Conservation (phyloP, 1,140 invertebrate genomes). For the Zaprionus ornatus region DNA sequence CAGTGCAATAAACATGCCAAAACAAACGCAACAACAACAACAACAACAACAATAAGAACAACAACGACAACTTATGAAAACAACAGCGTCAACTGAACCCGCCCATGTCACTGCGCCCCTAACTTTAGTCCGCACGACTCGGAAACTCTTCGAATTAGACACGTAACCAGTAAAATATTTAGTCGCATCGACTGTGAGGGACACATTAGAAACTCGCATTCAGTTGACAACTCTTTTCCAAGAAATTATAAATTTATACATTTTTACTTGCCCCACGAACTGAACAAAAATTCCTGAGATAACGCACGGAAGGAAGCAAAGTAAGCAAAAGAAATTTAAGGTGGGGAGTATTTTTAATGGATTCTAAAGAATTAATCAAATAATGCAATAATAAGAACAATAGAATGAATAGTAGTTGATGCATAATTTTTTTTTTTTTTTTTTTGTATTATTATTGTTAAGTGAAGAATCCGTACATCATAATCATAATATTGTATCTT, state of each 20-base stretch:
- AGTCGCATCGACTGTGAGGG: slow-evolving; percentile 30
- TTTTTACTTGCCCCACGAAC: not conserved
- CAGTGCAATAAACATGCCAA: slow-evolving; percentile 81
- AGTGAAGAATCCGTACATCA: no score
- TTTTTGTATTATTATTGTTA: no score
- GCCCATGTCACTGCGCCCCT: slow-evolving; percentile 28
- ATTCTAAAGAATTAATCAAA: no score
- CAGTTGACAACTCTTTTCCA: slow-evolving; percentile 42
- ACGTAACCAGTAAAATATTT: slow-evolving; percentile 67
- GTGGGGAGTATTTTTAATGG: not conserved
- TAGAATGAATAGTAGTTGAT: no score
- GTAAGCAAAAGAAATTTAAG: not conserved
- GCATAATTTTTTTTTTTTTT: no score
- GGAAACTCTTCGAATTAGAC: slow-evolving; percentile 49
- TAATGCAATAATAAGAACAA: no score
- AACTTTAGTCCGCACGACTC: not conserved
- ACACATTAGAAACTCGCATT: slow-evolving; percentile 24
- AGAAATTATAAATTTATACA: slow-evolving; percentile 17
- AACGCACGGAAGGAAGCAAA: not conserved
- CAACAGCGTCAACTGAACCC: slow-evolving; percentile 74
- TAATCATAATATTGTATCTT: no score
- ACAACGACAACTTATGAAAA: slow-evolving; percentile 65
- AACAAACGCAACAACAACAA: slow-evolving; percentile 65
- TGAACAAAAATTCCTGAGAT: not conserved
- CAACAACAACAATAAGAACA: slow-evolving; percentile 52